A percentile compares a stretch with the other conserved stretches of the same genome.
Conservation (phyloP, 2,888 invertebrate genomes). For the Scaptomyza reducta region DNA sequence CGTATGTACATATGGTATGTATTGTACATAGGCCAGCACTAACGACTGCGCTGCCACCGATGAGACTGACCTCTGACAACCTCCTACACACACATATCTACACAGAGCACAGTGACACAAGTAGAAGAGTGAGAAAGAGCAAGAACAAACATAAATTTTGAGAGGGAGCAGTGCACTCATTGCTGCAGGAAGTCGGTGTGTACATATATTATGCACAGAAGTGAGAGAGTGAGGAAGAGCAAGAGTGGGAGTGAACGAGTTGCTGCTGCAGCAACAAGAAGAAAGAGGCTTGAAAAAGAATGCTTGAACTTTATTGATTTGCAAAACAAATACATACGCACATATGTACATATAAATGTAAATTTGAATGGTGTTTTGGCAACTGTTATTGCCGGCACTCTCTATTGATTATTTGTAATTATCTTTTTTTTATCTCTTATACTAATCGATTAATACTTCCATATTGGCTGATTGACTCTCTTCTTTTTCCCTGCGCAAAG, state of each 20-base stretch:
- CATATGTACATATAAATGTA: not conserved
- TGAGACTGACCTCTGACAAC: conserved; percentile 80
- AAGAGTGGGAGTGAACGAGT: conserved; percentile 34
- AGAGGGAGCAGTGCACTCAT: conserved; percentile 72
- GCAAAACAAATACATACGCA: conserved; percentile 7
- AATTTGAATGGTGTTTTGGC: conserved; percentile 1
- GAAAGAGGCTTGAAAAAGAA: conserved; percentile 27
- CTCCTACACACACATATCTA: conserved; percentile 65
- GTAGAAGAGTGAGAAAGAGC: conserved; percentile 46
- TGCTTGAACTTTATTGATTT: conserved; percentile 37
- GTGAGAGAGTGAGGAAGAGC: conserved; percentile 4
- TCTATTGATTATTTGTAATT: not conserved
- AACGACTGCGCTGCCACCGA: conserved; percentile 63
- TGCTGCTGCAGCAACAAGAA: conserved; percentile 14
- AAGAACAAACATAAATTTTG: conserved; percentile 66
- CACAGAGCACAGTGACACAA: conserved; percentile 33
- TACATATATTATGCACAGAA: conserved; percentile 14
- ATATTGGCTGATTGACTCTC: conserved; percentile 12
- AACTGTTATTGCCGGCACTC: conserved; percentile 2
- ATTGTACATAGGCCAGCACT: conserved; percentile 52
- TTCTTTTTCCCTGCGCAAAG: not conserved
- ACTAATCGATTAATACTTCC: conserved; percentile 11
- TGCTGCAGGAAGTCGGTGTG: conserved; percentile 40
- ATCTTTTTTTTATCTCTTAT: not conserved
- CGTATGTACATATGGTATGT: conserved; percentile 51